phyloP scores from a whole-genome alignment of 1,140 invertebrate species.

The Helicoverpa armigera region DNA sequence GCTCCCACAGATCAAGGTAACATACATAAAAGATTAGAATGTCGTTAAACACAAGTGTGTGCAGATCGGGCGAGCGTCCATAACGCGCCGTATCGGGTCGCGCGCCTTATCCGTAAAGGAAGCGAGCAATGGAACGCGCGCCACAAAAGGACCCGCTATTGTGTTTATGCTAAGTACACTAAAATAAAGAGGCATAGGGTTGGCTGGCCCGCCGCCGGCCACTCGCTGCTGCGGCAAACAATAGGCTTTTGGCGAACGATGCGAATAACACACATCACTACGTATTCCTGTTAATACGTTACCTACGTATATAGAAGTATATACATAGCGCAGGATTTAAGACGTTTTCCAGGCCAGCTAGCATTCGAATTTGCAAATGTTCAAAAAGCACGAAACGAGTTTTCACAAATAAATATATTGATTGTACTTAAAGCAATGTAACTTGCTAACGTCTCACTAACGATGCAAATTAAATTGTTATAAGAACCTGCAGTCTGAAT shows the following conservation, averaged over 20 bases:
- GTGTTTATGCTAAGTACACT: conserved; percentile 57
- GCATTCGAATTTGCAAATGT: too few species aligned
- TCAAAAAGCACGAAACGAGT: too few species aligned
- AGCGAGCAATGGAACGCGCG: conserved; percentile 57
- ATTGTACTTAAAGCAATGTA: too few species aligned
- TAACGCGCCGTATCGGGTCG: conserved; percentile 48
- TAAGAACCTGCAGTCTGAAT: too few species aligned
- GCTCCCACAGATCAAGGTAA: conserved; percentile 34
- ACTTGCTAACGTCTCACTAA: too few species aligned
- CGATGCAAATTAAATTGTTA: too few species aligned
- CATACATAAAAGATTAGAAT: conserved; percentile 23
- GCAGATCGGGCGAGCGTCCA: conserved; percentile 56
- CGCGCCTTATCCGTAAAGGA: conserved; percentile 62
- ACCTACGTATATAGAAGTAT: too few species aligned
- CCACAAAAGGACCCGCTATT: conserved; percentile 61
- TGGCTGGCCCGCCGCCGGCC: not conserved
- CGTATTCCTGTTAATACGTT: not conserved
- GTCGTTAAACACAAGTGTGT: conserved; percentile 54
- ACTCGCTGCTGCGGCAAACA: not conserved
- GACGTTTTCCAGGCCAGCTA: too few species aligned
- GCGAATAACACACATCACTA: not conserved
- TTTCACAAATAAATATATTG: too few species aligned
- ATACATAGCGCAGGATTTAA: not conserved
- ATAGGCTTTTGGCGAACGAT: conserved; percentile 27
- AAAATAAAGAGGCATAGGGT: conserved; percentile 46